Conservation (phyloP, 2,113 vertebrate genomes). For the Xiphophorus hellerii region DNA sequence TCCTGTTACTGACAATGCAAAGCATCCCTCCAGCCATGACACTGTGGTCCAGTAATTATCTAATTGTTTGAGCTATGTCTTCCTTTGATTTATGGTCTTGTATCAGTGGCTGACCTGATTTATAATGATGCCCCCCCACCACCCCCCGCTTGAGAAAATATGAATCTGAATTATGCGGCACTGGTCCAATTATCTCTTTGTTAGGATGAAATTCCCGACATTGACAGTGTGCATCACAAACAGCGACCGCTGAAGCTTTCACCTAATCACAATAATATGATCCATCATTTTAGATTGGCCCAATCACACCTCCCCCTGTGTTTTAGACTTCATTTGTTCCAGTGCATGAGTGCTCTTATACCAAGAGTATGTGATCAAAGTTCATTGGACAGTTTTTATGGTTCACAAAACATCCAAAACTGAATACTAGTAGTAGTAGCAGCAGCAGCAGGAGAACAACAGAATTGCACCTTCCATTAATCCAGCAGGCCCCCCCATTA, state of each 20-base stretch:
- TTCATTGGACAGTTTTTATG: neutral
- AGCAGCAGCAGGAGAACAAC: conserved; percentile 23
- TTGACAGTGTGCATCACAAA: conserved; percentile 77
- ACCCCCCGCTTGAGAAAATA: conserved; percentile 78
- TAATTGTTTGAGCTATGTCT: conserved; percentile 83
- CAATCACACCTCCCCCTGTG: conserved; percentile 57
- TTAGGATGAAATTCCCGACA: conserved; percentile 67
- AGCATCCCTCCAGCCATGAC: conserved; percentile 67
- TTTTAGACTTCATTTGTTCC: conserved; percentile 57
- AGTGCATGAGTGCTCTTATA: conserved; percentile 35
- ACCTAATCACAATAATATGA: conserved; percentile 83
- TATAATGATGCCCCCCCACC: conserved; percentile 81
- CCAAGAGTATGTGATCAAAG: conserved; percentile 1
- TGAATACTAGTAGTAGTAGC: conserved; percentile 20
- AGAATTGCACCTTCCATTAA: conserved; percentile 64
- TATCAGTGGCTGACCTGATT: conserved; percentile 82
- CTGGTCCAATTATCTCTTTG: conserved; percentile 82
- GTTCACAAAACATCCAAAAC: conserved; percentile 9
- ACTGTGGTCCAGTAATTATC: conserved; percentile 82
- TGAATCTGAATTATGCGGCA: conserved; percentile 82
- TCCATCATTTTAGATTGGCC: conserved; percentile 79
- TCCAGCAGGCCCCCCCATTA: conserved; percentile 71
- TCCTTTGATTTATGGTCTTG: conserved; percentile 83
- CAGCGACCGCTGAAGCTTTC: conserved; percentile 75
- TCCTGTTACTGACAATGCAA: conserved; percentile 45